These are phyloP conservation scores for Hyposoter dolosus DNA, from an alignment of 2,888 invertebrate genomes.

Conservation along the genomic window DNA sequence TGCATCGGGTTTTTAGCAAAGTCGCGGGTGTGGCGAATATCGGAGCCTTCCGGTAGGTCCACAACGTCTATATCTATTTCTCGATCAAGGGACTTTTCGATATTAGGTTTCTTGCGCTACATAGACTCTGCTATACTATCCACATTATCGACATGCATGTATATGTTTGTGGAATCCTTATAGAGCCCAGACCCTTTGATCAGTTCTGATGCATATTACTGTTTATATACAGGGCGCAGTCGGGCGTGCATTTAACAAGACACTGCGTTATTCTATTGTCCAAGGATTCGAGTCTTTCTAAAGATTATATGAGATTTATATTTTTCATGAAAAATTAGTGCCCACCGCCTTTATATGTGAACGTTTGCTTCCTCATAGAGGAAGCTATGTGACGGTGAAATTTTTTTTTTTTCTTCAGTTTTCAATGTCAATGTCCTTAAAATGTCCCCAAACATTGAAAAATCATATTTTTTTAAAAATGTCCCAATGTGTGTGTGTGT, in stretches of 20 bases:
- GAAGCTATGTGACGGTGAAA: too few species aligned
- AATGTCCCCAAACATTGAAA: too few species aligned
- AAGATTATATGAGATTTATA: neutral
- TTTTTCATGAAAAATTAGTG: neutral
- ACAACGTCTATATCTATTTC: constrained; percentile 59
- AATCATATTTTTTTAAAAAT: too few species aligned
- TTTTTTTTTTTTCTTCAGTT: too few species aligned
- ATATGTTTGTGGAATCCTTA: constrained; percentile 24
- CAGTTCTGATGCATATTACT: neutral
- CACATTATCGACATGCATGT: constrained; percentile 41
- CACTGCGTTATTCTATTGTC: constrained; percentile 67
- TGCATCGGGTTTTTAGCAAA: constrained; percentile 8
- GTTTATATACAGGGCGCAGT: constrained; percentile 68
- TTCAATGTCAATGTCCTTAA: too few species aligned
- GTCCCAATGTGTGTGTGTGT: too few species aligned
- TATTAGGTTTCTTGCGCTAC: constrained; percentile 79
- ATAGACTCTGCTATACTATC: constrained; percentile 43
- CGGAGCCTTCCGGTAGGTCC: constrained; percentile 59
- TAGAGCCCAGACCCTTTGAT: constrained; percentile 1
- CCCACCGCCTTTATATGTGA: neutral
- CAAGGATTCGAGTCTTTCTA: constrained; percentile 38
- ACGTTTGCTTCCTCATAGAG: too few species aligned
- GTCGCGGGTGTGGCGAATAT: constrained; percentile 25
- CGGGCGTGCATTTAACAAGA: constrained; percentile 79
- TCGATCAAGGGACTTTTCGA: constrained; percentile 71